A percentile compares a stretch with the other conserved stretches of the same genome.
Conservation (phyloP, 2,113 vertebrate genomes). For the Rhabdornis inornatus region DNA sequence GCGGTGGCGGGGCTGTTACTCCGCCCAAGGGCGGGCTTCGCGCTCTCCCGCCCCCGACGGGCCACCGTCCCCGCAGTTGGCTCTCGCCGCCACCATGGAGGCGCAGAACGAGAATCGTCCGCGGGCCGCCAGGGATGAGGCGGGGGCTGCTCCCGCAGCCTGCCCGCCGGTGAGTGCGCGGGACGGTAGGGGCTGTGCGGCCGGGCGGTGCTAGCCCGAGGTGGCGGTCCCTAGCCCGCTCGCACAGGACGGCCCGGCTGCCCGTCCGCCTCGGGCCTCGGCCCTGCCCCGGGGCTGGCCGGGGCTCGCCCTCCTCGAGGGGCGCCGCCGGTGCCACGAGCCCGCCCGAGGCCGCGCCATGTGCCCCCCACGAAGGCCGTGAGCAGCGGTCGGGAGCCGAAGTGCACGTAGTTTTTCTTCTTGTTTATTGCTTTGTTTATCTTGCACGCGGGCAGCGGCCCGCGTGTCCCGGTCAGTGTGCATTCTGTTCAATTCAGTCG, state of each 20-base stretch:
- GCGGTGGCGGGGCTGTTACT: not conserved
- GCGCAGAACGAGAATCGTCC: not conserved
- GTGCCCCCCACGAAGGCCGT: not conserved
- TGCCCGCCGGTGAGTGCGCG: too few species aligned
- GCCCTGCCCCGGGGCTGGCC: not conserved
- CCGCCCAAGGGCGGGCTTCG: not conserved
- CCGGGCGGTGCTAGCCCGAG: too few species aligned
- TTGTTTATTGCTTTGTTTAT: not conserved
- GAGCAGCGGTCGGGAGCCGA: fast-evolving
- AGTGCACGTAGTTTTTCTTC: not conserved
- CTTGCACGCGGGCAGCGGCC: fast-evolving
- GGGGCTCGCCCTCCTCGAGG: too few species aligned
- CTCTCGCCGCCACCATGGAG: not conserved
- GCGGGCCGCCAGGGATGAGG: not conserved
- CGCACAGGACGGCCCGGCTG: too few species aligned
- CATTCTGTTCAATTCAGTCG: fast-evolving
- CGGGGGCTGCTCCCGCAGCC: too few species aligned
- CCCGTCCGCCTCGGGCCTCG: not conserved
- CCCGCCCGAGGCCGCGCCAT: too few species aligned
- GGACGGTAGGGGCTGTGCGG: too few species aligned
- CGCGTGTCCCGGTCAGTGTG: fast-evolving
- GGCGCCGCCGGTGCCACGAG: not conserved
- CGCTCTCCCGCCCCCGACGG: not conserved
- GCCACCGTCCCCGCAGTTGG: not conserved
- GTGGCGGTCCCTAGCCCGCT: too few species aligned